Base-by-base conservation (phyloP, 2,888 invertebrate species). In the Hemithea aestivaria region DNA sequence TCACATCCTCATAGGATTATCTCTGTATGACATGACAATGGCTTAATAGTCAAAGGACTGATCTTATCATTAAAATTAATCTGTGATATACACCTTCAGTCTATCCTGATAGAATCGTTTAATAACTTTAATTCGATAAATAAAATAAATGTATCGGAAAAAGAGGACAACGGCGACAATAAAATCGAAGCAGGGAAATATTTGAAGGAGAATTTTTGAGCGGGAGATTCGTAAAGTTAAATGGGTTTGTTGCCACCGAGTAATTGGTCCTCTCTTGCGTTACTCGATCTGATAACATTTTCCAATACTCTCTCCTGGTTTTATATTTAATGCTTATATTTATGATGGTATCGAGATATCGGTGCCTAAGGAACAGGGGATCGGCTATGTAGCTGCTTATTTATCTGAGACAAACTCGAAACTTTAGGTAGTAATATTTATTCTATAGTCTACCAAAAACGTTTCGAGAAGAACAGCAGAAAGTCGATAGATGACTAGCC, bases 201-300 rank as follows among this genome's bases (percentile, higher is more conserved):
- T 78, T 76, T 70, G 60, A 63, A 63, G 64, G 61, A 66, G 60
- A 58, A 75, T 80, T 78, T 79, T 79, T 76, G 73, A 75, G 69
- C 66, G 59, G 63, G 62, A 62, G 69, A 69, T 73, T 73, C 75
- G 74, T 70, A 73, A 84, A 84, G 84, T 85, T 85, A 83, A 87
- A 87, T 84, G 83, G 82, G 82, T 83, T 83, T 80, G 74, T 74
- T 78, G 74, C 66, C 72, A 73, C 65, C 64, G 69, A 65, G 69
- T 73, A 73, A 73, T 73, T 73, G 65, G 56, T 66, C 65, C 65
- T 75, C 74, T 75, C 75, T 80, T 74, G 70, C 68, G 68, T 66
- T 74, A 66, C 66, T 56, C 59, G 60, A 82, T 83, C 79, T 63
- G 82, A 82, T 82, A 77, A 77, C 72, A 66, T 70, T 53, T 64